Conservation (phyloP, 2,888 invertebrate species). For the Chaitophorus viminalis region DNA sequence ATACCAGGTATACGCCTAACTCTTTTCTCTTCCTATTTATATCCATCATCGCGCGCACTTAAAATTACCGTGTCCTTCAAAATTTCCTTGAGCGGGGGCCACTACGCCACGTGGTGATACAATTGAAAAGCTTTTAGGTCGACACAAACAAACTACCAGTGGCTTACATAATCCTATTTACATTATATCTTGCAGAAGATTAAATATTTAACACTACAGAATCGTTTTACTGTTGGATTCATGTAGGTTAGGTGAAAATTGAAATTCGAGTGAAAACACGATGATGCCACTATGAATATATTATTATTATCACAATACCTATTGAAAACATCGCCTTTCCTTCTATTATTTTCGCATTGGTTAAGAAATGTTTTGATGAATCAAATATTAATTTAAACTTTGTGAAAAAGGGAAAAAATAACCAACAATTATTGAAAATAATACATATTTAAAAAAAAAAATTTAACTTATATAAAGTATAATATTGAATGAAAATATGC, state of each 20-base stretch:
- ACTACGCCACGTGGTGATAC: background rate
- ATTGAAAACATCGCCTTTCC: background rate
- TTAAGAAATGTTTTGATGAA: background rate
- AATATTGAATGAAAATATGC: no score
- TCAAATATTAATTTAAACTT: background rate
- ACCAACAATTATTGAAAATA: no score
- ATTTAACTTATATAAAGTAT: no score
- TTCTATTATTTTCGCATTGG: background rate
- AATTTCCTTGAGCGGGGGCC: background rate
- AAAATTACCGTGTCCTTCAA: constrained; percentile 27
- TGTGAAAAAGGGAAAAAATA: no score
- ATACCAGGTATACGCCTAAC: background rate
- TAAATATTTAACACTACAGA: constrained; percentile 1
- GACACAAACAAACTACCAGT: background rate
- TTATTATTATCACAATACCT: background rate
- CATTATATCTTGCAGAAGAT: constrained; percentile 6
- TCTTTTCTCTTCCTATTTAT: constrained; percentile 44
- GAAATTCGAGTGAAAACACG: background rate
- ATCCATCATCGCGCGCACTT: constrained; percentile 31
- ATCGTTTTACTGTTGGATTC: background rate
- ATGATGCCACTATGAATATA: background rate
- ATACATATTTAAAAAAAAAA: no score
- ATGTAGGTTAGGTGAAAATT: background rate
- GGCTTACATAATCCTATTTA: constrained; percentile 13
- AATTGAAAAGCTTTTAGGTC: constrained; percentile 36